Base-by-base conservation (phyloP, 1,140 invertebrate genomes). In the Heliconius hermathena region DNA sequence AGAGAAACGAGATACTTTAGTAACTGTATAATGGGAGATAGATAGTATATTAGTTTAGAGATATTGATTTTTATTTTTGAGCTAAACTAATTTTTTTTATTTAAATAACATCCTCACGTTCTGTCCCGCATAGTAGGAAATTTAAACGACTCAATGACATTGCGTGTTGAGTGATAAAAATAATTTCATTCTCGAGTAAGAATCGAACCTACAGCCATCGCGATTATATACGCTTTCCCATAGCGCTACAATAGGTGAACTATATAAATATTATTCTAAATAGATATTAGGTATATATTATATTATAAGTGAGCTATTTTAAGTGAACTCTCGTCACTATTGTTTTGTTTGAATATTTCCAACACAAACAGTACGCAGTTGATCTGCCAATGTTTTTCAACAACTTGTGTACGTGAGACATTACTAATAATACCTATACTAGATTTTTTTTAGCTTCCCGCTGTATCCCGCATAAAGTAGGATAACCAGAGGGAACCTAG, bases 381-480 rank as follows among this genome's bases (percentile, higher is more conserved):
- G 88, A 89, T 91, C 88, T 88, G 84, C 78, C 76, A 41, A 84
- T 91, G 90, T 91, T 91, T 91, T 91, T 91, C 87, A 91, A 91
- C 90, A 91, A 79, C 49, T 46, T 76, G 75, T 46, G 49, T 76
- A 80, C 13, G 22, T 46, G 26, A 26, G 20, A 76, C 74, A 66
- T 66, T 13, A 29, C 60, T 66, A 66, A 66, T 29, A 66, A 3
- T 66, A 29, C 22, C 26, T 29, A 66, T 3, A 66, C 11, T 26
- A 60, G 8, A 66, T 66, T 66, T n/a, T 36, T 52, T 20, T 52
- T 52, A 52, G 18, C 16, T 52, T 52, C 18, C 6, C 49, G 18
- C 49, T 52, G 5, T 52, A 52, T 52, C 5, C 18, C 49, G 49
- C 49, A 52, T 52, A 20, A 8, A 6, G 49, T 9, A 16, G 1